Evolutionary conservation across 1,140 invertebrate genomes (phyloP).

Genomic region (Cephus cinctus): DNA sequence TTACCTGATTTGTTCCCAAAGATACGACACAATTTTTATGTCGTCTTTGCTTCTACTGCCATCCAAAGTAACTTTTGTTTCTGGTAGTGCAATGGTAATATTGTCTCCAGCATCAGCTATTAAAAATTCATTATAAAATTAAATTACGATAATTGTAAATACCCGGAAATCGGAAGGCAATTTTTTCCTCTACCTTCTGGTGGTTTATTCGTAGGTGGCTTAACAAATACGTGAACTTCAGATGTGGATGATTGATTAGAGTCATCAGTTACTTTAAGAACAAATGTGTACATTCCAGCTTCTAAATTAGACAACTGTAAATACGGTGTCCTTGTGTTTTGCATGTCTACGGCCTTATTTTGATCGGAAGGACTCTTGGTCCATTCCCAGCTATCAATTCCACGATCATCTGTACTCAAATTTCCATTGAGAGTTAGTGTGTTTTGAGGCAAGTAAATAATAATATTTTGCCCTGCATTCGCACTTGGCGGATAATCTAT

Average conservation of each 20-base stretch:
- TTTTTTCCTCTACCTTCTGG: constrained; percentile 68
- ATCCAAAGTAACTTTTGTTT: constrained; percentile 76
- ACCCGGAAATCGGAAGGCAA: constrained; percentile 36
- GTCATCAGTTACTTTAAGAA: constrained; percentile 88
- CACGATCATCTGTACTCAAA: constrained; percentile 88
- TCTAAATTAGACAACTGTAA: constrained; percentile 85
- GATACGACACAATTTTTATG: constrained; percentile 76
- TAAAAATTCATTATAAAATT: constrained; percentile 10
- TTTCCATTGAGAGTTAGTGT: constrained; percentile 88
- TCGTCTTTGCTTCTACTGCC: constrained; percentile 83
- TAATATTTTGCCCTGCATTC: constrained; percentile 87
- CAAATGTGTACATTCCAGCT: constrained; percentile 92
- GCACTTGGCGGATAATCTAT: constrained; percentile 94
- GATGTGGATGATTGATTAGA: constrained; percentile 83
- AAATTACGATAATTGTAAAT: constrained; percentile 8
- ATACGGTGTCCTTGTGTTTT: constrained; percentile 87
- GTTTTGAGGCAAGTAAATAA: constrained; percentile 88
- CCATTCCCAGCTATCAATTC: constrained; percentile 93
- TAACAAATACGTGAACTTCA: constrained; percentile 91
- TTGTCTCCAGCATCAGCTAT: constrained; percentile 63
- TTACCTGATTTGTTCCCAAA: constrained; percentile 74
- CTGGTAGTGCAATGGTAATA: constrained; percentile 74
- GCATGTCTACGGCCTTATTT: constrained; percentile 90
- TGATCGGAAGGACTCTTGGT: constrained; percentile 83
- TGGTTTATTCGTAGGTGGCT: constrained; percentile 82